phyloP scores from a whole-genome alignment of 2,797 vertebrate genomes.

The Orestias chungarensis region DNA sequence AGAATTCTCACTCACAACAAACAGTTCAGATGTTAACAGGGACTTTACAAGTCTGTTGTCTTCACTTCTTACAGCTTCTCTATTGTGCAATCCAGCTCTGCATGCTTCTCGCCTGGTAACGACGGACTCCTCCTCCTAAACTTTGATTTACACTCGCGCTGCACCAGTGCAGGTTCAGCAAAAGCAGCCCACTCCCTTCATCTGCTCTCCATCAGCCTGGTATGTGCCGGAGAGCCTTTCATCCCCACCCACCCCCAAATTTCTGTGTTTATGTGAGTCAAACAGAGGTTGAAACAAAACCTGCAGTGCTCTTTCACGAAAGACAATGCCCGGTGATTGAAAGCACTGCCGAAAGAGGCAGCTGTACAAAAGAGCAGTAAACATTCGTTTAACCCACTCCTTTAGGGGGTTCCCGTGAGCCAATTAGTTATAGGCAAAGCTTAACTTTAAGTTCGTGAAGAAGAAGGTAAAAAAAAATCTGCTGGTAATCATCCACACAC shows the following conservation, averaged over 20 bases:
- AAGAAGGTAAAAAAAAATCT: constrained; percentile 44
- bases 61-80: constrained; percentile 48
- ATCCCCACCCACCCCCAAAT: constrained; percentile 62
- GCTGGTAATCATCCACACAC: constrained; percentile 58
- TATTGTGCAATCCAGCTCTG: constrained; percentile 58
- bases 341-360: constrained; percentile 61
- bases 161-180: constrained; percentile 67
- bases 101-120: constrained; percentile 62
- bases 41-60: constrained; percentile 53
- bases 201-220: constrained; percentile 84
- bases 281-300: constrained; percentile 62
- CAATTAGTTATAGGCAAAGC: constrained; percentile 49
- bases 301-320: constrained; percentile 62
- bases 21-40: constrained; percentile 37
- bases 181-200: constrained; percentile 77
- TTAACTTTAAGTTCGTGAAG: constrained; percentile 43
- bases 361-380: constrained; percentile 73
- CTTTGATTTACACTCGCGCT: constrained; percentile 67
- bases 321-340: constrained; percentile 70
- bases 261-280: constrained; percentile 53
- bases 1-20: constrained; percentile 24
- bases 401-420: constrained; percentile 45
- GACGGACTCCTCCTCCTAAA: constrained; percentile 68
- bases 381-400: constrained; percentile 65
- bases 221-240: constrained; percentile 80